Evolutionary conservation across 2,113 vertebrate species (phyloP).

Genomic region (Lophura nycthemera): DNA sequence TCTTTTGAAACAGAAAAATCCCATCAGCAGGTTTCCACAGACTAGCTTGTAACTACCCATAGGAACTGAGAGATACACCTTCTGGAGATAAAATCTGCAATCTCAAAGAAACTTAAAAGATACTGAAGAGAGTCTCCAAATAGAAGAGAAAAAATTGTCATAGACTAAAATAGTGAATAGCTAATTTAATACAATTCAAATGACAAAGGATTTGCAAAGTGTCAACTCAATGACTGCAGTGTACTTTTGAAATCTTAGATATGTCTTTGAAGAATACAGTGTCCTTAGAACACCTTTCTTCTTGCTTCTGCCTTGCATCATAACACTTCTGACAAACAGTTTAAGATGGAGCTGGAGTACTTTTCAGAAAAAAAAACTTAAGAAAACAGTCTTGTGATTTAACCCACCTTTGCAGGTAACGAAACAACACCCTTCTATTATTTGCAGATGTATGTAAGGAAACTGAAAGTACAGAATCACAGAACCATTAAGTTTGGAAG

Average conservation of each 20-base stretch:
- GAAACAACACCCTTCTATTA: background rate
- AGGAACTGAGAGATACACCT: background rate
- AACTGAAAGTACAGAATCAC: background rate
- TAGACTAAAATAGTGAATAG: background rate
- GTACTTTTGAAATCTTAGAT: background rate
- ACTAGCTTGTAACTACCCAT: background rate
- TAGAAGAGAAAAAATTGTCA: background rate
- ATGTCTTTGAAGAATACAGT: background rate
- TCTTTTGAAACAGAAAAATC: background rate
- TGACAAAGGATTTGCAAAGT: background rate
- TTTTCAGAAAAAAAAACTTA: background rate
- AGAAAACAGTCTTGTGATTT: background rate
- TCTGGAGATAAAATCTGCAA: background rate
- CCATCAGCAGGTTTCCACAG: background rate
- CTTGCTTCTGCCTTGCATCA: background rate
- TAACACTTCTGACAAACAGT: background rate
- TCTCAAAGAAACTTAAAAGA: background rate
- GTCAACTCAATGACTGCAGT: background rate
- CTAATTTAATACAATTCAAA: background rate
- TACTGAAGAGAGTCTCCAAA: background rate
- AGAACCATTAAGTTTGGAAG: no score
- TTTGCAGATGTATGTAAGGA: background rate
- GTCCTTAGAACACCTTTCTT: background rate
- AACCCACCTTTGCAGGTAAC: background rate
- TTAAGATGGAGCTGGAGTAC: background rate